phyloP scores from a whole-genome alignment of 2,888 invertebrate species.

The Trichacis sp. region DNA sequence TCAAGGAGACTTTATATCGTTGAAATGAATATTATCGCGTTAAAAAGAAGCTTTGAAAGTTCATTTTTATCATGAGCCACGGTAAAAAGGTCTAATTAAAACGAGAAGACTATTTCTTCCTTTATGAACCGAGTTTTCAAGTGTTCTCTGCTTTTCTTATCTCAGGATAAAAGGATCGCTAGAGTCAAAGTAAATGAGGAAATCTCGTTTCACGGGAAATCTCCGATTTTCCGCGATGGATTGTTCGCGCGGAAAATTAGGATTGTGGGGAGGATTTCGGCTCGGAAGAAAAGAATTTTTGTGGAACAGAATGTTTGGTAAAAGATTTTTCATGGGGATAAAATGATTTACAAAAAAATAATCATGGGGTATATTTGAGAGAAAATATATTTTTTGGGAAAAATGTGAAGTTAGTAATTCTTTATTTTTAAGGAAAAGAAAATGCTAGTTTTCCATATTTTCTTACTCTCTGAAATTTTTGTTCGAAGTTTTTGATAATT shows the following conservation, averaged over 20 bases:
- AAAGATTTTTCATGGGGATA: too few relatives aligned
- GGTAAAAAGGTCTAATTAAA: neutral
- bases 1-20: neutral
- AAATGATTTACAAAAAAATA: too few relatives aligned
- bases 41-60: neutral
- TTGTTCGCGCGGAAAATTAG: neutral
- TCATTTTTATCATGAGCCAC: neutral
- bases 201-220: neutral
- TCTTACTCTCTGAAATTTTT: too few relatives aligned
- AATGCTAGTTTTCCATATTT: too few relatives aligned
- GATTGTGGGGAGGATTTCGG: too few relatives aligned
- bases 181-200: neutral
- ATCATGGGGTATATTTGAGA: too few relatives aligned
- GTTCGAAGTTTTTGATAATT: too few relatives aligned
- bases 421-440: too few relatives aligned
- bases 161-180: neutral
- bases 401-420: too few relatives aligned
- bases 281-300: too few relatives aligned
- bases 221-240: neutral
- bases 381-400: too few relatives aligned
- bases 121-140: neutral
- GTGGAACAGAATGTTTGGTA: too few relatives aligned
- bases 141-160: neutral
- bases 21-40: neutral
- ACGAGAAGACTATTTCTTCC: neutral